phyloP scores from a whole-genome alignment of 2,113 vertebrate genomes.

The Apodemus speciosus region DNA sequence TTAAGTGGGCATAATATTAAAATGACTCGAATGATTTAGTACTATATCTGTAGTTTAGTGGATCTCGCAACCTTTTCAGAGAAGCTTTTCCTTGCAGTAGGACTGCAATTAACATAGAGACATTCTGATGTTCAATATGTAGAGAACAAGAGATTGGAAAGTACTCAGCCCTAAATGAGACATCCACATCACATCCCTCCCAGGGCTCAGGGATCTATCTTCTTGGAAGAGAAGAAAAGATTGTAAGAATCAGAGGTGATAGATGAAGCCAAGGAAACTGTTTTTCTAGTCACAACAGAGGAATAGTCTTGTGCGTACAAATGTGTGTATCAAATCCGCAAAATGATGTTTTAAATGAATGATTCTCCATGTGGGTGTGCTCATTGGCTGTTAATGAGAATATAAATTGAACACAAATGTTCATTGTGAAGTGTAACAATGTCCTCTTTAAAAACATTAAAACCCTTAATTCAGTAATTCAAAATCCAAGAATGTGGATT shows the following conservation, averaged over 20 bases:
- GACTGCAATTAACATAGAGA: not conserved
- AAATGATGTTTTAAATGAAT: not conserved
- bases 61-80: not conserved
- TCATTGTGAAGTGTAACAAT: not conserved
- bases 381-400: not conserved
- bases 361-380: not conserved
- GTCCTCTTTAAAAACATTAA: conserved; percentile 37
- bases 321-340: not conserved
- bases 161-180: not conserved
- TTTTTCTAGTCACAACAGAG: not conserved
- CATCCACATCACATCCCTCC: not conserved
- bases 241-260: not conserved
- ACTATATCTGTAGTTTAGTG: not conserved
- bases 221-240: conserved; percentile 36
- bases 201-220: not conserved
- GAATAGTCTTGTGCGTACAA: not conserved
- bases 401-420: not conserved
- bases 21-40: not conserved
- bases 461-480: not conserved
- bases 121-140: not conserved
- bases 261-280: conserved; percentile 22
- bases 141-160: not conserved
- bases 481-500: conserved; percentile 26
- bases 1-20: not conserved
- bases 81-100: not conserved